Evolutionary conservation across 2,113 vertebrate genomes (phyloP).

Genomic region (Nestor notabilis): DNA sequence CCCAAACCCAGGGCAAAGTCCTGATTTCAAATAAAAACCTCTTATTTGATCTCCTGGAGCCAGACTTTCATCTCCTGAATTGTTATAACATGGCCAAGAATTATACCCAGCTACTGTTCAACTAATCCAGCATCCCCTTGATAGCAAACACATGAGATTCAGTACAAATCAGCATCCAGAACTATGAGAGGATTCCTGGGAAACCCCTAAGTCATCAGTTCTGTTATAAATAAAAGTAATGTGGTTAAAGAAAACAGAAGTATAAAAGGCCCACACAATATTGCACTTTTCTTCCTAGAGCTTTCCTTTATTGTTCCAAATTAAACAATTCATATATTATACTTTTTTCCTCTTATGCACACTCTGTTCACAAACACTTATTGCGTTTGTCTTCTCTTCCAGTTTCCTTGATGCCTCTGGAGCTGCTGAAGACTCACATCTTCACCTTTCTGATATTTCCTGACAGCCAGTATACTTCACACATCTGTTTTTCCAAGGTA

Average conservation of each 20-base stretch:
- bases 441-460: neutral
- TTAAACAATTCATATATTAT: neutral
- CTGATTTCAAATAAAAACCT: neutral
- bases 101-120: neutral
- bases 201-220: neutral
- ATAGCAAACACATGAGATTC: neutral
- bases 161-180: neutral
- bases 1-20: neutral
- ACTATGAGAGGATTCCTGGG: neutral
- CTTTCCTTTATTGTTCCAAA: neutral
- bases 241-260: neutral
- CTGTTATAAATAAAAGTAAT: neutral
- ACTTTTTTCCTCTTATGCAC: neutral
- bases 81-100: neutral
- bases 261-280: neutral
- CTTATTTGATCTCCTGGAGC: neutral
- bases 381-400: neutral
- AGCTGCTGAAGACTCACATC: neutral
- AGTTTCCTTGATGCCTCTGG: neutral
- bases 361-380: neutral
- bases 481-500: neutral
- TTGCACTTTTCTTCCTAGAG: neutral
- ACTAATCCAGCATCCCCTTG: neutral
- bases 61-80: neutral
- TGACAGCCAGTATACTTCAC: neutral